Conservation (phyloP, 2,113 vertebrate genomes). For the Heterocephalus glaber region DNA sequence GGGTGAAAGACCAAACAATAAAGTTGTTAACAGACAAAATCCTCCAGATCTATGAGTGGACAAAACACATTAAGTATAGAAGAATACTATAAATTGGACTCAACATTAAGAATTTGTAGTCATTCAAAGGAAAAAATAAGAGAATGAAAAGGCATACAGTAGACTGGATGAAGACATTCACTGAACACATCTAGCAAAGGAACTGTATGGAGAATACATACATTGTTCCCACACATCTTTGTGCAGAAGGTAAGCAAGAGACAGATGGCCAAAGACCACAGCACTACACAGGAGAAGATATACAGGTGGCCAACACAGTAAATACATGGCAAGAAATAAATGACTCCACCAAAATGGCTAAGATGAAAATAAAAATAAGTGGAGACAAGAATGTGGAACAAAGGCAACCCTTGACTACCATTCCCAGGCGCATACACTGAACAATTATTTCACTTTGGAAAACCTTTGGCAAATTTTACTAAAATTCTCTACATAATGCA, state of each 20-base stretch:
- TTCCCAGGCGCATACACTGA: neutral
- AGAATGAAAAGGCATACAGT: neutral
- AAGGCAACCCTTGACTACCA: neutral
- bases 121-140: neutral
- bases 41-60: neutral
- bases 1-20: neutral
- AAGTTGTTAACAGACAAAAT: neutral
- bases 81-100: neutral
- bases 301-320: too few species aligned
- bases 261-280: neutral
- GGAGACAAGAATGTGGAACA: neutral
- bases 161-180: neutral
- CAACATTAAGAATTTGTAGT: neutral
- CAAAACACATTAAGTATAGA: neutral
- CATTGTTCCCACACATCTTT: neutral
- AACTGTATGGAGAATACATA: neutral
- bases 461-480: neutral
- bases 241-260: neutral
- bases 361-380: neutral
- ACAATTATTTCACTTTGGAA: neutral
- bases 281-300: neutral
- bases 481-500: neutral
- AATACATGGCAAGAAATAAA: neutral
- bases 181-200: neutral
- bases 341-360: neutral